phyloP scores from a whole-genome alignment of 2,113 vertebrate genomes.

The Pristiophorus japonicus region DNA sequence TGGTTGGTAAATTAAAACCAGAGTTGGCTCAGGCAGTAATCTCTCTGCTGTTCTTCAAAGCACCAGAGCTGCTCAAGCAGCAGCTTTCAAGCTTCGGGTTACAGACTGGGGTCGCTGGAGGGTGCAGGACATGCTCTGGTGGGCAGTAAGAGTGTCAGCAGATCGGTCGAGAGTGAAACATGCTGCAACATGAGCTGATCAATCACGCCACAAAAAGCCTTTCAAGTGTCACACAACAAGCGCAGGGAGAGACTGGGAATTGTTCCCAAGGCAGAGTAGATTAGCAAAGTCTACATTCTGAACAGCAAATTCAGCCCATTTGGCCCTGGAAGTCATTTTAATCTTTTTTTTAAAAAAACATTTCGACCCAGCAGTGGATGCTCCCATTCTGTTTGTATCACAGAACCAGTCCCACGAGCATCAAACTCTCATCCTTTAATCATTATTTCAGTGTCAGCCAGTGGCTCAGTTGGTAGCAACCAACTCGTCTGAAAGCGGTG shows the following conservation, averaged over 20 bases:
- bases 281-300: neutral
- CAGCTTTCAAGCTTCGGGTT: conserved; percentile 11
- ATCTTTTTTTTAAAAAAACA: neutral
- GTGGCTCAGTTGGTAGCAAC: neutral
- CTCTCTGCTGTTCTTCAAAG: conserved; percentile 20
- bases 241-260: neutral
- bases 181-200: neutral
- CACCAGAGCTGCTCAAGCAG: neutral
- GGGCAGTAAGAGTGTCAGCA: neutral
- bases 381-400: neutral
- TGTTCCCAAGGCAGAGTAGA: neutral
- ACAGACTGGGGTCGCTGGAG: neutral
- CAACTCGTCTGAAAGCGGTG: no score
- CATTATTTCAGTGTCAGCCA: neutral
- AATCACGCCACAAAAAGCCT: no score
- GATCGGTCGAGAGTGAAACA: neutral
- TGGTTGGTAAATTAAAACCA: conserved; percentile 30
- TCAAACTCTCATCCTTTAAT: neutral
- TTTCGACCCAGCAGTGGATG: neutral
- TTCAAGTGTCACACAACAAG: neutral
- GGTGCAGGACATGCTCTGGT: neutral
- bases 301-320: neutral
- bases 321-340: neutral
- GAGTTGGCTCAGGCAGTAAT: neutral
- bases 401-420: neutral